phyloP scores from a whole-genome alignment of 2,113 vertebrate species.

The Azemiops feae region DNA sequence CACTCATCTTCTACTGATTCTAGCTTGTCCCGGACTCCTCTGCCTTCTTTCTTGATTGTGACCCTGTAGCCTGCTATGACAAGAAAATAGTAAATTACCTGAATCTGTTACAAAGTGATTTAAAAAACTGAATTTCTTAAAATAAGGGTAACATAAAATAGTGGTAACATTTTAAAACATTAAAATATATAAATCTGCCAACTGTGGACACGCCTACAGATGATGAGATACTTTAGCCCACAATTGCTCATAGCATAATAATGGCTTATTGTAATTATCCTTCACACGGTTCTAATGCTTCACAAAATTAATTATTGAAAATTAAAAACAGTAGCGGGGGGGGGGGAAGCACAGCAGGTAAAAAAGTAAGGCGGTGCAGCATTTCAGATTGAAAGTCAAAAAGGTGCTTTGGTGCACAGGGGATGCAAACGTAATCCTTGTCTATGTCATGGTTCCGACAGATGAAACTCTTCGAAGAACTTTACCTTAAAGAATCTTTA shows the following conservation, averaged over 20 bases:
- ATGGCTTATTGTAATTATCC: background rate
- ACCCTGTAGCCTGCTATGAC: background rate
- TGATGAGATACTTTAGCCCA: background rate
- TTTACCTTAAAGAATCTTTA: too few relatives aligned
- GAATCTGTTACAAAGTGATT: fast-evolving
- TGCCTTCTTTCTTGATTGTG: slow-evolving; percentile 24
- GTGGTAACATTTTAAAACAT: background rate
- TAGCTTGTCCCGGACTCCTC: background rate
- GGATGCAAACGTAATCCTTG: background rate
- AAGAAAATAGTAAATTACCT: background rate
- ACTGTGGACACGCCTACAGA: background rate
- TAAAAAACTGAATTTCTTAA: fast-evolving
- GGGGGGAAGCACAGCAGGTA: background rate
- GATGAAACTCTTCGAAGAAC: too few relatives aligned
- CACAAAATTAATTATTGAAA: background rate
- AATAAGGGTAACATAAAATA: fast-evolving
- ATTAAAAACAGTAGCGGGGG: background rate
- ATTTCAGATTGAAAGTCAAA: background rate
- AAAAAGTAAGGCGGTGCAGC: background rate
- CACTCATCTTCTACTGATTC: slow-evolving; percentile 47
- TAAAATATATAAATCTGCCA: background rate
- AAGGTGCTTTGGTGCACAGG: background rate
- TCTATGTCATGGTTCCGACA: too few relatives aligned
- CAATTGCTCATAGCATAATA: background rate
- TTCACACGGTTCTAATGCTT: background rate